Conservation (phyloP, 2,888 invertebrate genomes). For the Ametastegia equiseti region DNA sequence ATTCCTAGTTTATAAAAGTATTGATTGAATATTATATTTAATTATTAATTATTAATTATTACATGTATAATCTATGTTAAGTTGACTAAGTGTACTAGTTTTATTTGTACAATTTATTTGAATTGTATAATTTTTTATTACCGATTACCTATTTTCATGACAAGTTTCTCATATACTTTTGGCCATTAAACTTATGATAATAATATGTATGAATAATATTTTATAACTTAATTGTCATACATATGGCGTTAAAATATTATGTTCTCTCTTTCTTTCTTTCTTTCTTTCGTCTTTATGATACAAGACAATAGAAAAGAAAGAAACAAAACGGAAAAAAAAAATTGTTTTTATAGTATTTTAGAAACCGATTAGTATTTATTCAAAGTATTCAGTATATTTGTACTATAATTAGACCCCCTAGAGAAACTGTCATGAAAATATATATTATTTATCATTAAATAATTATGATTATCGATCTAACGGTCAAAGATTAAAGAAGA, state of each 20-base stretch:
- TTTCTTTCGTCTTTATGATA: not conserved
- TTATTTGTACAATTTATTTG: conserved; percentile 32
- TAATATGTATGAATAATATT: no score
- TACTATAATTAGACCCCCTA: not conserved
- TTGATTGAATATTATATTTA: not conserved
- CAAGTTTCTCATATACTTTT: not conserved
- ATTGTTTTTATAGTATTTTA: conserved; percentile 15
- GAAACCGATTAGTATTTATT: conserved; percentile 35
- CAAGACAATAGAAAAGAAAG: not conserved
- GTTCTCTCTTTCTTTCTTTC: not conserved
- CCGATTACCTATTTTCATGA: conserved; percentile 39
- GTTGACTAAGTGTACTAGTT: conserved; percentile 32
- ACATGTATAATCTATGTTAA: conserved; percentile 39
- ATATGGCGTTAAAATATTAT: no score
- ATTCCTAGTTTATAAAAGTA: not conserved
- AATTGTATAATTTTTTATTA: conserved; percentile 17
- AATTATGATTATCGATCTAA: not conserved
- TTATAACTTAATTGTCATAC: not conserved
- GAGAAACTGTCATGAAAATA: conserved; percentile 40
- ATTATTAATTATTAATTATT: conserved; percentile 18
- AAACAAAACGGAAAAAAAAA: not conserved
- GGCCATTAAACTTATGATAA: conserved; percentile 27
- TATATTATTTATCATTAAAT: not conserved
- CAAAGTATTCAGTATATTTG: conserved; percentile 15
- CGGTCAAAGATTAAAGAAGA: not conserved